A percentile compares a stretch with the other conserved stretches of the same genome.
phyloP scores from a whole-genome alignment of 2,797 vertebrate genomes.

The Hydrolagus colliei region DNA sequence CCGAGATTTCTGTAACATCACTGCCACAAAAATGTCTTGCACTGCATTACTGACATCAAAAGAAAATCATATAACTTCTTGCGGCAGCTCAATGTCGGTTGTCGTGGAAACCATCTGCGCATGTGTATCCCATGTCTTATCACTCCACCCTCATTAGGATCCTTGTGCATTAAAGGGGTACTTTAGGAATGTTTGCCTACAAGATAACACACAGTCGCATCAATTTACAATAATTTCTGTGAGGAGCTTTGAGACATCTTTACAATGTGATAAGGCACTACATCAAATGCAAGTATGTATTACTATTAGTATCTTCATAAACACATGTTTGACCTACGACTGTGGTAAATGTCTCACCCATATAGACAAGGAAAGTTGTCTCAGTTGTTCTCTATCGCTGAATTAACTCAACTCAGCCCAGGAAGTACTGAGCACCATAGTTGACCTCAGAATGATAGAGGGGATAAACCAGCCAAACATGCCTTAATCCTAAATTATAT shows the following conservation, averaged over 20 bases:
- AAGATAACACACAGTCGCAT: no score
- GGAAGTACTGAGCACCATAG: background rate
- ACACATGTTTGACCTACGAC: no score
- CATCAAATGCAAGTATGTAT: no score
- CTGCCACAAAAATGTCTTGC: background rate
- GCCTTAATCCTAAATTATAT: no score
- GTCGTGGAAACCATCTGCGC: constrained; percentile 13
- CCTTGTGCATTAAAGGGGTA: background rate
- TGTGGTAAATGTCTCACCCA: no score
- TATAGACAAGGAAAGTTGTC: no score
- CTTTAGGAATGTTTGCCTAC: no score
- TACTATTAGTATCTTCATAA: no score
- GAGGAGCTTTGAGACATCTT: no score
- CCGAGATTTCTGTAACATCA: background rate
- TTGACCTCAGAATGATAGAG: background rate
- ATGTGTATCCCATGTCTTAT: background rate
- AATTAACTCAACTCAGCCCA: background rate
- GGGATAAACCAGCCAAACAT: no score
- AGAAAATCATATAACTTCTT: constrained; percentile 3
- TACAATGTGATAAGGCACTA: no score
- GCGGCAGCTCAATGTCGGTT: background rate
- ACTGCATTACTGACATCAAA: background rate
- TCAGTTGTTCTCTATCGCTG: background rate
- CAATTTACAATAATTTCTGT: no score
- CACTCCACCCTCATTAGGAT: background rate